phyloP scores from a whole-genome alignment of 2,797 vertebrate genomes.

The Chelon auratus region DNA sequence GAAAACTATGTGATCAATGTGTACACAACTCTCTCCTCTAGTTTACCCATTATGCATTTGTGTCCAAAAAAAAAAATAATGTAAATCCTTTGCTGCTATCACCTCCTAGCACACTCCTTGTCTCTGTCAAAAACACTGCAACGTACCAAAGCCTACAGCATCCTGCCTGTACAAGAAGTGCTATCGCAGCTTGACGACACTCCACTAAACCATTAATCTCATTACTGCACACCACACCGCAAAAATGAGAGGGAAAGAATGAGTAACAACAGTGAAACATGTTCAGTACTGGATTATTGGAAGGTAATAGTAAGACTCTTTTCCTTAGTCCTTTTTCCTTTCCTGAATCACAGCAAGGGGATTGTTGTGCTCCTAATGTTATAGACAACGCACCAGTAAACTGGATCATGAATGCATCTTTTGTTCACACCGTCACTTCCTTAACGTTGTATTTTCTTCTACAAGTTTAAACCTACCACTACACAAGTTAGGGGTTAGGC shows the following conservation, averaged over 20 bases:
- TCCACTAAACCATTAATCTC: conserved; percentile 42
- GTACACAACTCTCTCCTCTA: not conserved
- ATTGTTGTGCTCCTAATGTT: conserved; percentile 6
- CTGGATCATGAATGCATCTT: conserved; percentile 4
- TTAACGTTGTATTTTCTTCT: not conserved
- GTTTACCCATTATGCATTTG: conserved; percentile 10
- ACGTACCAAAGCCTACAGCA: conserved; percentile 26
- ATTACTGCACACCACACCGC: conserved; percentile 17
- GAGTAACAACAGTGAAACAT: conserved; percentile 21
- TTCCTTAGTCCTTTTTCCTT: not conserved
- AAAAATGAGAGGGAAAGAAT: conserved; percentile 9
- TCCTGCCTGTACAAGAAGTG: conserved; percentile 26
- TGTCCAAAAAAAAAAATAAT: conserved; percentile 42
- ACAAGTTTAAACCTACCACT: not conserved
- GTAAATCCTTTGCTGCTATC: conserved; percentile 65
- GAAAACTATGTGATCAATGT: not conserved
- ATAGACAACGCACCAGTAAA: conserved; percentile 12
- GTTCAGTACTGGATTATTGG: not conserved
- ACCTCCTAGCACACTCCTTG: conserved; percentile 42
- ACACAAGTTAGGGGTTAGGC: not conserved
- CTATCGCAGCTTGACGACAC: conserved; percentile 31
- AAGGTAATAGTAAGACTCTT: conserved; percentile 9
- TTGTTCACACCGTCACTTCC: not conserved
- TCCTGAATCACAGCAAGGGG: conserved; percentile 19
- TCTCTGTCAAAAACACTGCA: conserved; percentile 30